Evolutionary conservation across 2,113 vertebrate species (phyloP).

Genomic region (Mystacornis crossleyi): DNA sequence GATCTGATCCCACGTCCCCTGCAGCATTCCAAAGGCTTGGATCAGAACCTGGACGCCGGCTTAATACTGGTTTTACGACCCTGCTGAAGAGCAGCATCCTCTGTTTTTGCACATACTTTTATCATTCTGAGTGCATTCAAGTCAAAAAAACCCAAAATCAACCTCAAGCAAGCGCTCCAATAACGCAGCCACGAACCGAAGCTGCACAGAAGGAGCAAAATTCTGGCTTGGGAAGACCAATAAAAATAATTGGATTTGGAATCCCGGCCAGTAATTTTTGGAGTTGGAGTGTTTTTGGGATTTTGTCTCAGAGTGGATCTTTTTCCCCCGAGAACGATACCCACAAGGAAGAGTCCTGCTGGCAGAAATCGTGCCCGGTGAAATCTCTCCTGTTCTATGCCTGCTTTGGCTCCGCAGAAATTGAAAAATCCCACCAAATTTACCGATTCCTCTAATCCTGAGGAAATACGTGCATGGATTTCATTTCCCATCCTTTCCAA

Average conservation of each 20-base stretch:
- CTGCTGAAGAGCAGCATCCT: neutral
- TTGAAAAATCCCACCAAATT: neutral
- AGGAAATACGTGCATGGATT: neutral
- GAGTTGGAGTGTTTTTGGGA: neutral
- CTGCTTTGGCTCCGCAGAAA: neutral
- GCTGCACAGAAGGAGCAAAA: neutral
- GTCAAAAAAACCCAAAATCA: neutral
- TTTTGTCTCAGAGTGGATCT: neutral
- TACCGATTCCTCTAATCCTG: neutral
- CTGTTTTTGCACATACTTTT: constrained; percentile 41
- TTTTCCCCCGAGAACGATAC: neutral
- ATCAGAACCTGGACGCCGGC: neutral
- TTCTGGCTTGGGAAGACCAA: neutral
- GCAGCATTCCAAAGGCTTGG: constrained; percentile 44
- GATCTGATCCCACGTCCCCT: neutral
- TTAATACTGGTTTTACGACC: constrained; percentile 28
- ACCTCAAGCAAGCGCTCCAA: neutral
- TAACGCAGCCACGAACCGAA: neutral
- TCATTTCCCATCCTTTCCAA: neutral
- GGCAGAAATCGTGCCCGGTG: neutral
- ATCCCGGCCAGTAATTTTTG: neutral
- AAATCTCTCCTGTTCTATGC: neutral
- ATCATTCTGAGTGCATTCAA: neutral
- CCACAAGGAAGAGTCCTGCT: neutral
- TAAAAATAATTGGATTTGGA: constrained; percentile 15